These are phyloP conservation scores for Pteronotus mesoamericanus DNA, from an alignment of 2,797 vertebrate species.

Conservation along the genomic window DNA sequence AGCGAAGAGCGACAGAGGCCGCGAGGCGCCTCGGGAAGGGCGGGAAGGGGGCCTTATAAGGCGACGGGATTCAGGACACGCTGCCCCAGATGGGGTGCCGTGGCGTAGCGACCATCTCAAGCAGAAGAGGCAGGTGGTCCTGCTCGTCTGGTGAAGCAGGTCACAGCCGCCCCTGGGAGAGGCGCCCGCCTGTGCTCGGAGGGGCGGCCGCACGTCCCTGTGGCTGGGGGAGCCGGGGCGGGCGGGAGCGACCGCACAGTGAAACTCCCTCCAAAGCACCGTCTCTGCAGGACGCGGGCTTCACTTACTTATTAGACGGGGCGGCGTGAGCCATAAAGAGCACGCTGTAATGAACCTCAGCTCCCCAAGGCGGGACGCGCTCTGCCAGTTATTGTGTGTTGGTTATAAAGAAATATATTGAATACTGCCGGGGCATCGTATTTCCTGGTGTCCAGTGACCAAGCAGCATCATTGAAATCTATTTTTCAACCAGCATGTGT, in stretches of 20 bases:
- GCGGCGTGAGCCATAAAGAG: constrained; percentile 42
- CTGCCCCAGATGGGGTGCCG: fast-evolving
- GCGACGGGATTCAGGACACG: background rate
- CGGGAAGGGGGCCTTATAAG: fast-evolving
- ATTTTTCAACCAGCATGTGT: background rate
- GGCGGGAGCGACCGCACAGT: background rate
- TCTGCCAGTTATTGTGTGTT: constrained; percentile 53
- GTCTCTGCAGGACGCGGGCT: background rate
- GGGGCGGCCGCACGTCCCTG: background rate
- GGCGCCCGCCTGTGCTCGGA: background rate
- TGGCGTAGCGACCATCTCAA: background rate
- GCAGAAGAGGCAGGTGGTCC: background rate
- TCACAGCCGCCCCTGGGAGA: background rate
- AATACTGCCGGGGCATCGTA: background rate
- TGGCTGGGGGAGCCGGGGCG: background rate
- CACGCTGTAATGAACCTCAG: constrained; percentile 55
- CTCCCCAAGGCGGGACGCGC: constrained; percentile 34
- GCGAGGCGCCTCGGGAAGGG: background rate
- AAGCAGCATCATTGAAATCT: background rate
- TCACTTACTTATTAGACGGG: constrained; percentile 59
- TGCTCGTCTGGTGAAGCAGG: background rate
- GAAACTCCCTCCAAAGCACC: constrained; percentile 14
- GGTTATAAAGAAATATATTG: constrained; percentile 67
- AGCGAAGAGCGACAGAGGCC: background rate
- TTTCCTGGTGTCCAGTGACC: constrained; percentile 44